Conservation (phyloP, 2,888 invertebrate genomes). For the Vandiemenella viatica region DNA sequence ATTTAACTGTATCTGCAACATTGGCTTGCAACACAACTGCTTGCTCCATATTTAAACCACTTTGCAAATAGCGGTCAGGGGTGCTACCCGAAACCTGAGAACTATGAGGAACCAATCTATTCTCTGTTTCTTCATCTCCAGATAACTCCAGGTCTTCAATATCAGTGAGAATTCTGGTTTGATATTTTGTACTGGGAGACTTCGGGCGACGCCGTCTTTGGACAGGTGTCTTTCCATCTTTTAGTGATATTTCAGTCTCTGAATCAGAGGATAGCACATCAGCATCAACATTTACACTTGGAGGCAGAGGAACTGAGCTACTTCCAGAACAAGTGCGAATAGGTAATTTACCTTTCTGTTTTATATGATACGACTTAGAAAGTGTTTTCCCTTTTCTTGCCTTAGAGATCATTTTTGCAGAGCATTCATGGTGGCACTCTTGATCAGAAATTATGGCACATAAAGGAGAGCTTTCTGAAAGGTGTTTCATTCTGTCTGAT, state of each 20-base stretch:
- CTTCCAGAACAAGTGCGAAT: not conserved
- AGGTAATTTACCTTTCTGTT: too few relatives aligned
- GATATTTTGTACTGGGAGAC: not conserved
- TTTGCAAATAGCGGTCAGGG: too few relatives aligned
- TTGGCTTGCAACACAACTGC: too few relatives aligned
- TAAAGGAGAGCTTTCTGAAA: not conserved
- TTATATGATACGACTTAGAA: too few relatives aligned
- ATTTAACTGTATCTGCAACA: too few relatives aligned
- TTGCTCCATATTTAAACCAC: too few relatives aligned
- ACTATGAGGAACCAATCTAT: too few relatives aligned
- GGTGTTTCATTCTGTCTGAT: slow-evolving; percentile 8
- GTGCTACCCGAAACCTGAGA: too few relatives aligned
- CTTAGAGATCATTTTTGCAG: not conserved
- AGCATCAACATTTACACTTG: slow-evolving; percentile 22
- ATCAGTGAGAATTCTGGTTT: slow-evolving; percentile 4
- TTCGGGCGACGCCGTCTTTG: not conserved
- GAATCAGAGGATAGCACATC: slow-evolving; percentile 28
- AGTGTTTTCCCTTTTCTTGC: too few relatives aligned
- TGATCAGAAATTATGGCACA: not conserved
- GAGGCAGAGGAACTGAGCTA: not conserved
- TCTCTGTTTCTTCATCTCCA: slow-evolving; percentile 3
- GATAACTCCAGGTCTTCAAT: slow-evolving; percentile 13
- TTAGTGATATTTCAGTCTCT: slow-evolving; percentile 16
- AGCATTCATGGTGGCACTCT: not conserved
- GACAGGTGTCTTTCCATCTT: not conserved